Conservation (phyloP, 92 coral and sea anemone genomes). For the Pocillopora grandis region DNA sequence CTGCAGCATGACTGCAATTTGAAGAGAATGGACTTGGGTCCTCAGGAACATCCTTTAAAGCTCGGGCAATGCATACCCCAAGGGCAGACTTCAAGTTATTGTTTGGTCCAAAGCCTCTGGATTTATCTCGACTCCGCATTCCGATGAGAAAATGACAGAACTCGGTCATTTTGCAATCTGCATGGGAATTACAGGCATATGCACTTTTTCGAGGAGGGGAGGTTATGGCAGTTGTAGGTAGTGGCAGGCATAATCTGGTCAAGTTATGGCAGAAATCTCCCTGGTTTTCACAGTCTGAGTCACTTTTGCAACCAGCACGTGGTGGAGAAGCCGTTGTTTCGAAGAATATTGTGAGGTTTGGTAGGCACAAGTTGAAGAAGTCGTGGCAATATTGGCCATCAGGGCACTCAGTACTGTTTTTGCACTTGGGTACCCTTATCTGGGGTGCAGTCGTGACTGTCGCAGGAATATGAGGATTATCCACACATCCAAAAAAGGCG, state of each 20-base stretch:
- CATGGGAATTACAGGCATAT: constrained; percentile 50
- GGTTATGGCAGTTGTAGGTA: constrained; percentile 17
- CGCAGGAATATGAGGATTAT: constrained; percentile 38
- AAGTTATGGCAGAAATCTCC: constrained; percentile 65
- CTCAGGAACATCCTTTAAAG: constrained; percentile 37
- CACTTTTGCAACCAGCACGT: constrained; percentile 23
- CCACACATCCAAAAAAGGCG: constrained; percentile 41
- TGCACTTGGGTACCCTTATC: constrained; percentile 22
- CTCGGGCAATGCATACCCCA: constrained; percentile 37
- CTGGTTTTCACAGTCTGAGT: constrained; percentile 19
- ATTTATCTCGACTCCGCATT: constrained; percentile 24
- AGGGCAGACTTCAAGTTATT: constrained; percentile 15
- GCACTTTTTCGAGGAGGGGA: constrained; percentile 20
- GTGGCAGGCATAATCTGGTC: constrained; percentile 44
- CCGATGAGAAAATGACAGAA: constrained; percentile 58
- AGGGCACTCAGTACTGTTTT: constrained; percentile 43
- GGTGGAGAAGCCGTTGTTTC: constrained; percentile 33
- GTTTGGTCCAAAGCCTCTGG: constrained; percentile 1
- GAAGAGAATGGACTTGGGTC: constrained; percentile 26
- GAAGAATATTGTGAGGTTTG: constrained; percentile 20
- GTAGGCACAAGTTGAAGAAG: constrained; percentile 58
- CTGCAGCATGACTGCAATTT: constrained; percentile 59
- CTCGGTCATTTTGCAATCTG: constrained; percentile 61
- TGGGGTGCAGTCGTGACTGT: constrained; percentile 18
- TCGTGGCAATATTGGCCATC: constrained; percentile 53